Evolutionary conservation across 2,888 invertebrate species (phyloP).

Genomic region (Chironomus tentans): DNA sequence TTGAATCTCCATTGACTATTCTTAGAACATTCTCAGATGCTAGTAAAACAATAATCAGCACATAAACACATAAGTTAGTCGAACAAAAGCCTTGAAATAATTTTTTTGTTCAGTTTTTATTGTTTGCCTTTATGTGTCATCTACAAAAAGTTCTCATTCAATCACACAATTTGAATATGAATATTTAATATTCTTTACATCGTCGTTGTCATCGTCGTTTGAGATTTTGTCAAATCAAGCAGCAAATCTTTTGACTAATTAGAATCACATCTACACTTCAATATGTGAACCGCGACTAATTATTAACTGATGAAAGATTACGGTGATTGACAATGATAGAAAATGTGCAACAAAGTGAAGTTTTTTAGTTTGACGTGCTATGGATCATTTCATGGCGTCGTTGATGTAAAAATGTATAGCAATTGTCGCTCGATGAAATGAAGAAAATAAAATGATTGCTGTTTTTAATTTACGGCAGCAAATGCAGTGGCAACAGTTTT

Average conservation of each 20-base stretch:
- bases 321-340: background rate
- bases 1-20: background rate
- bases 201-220: no score
- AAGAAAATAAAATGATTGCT: no score
- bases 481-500: no score
- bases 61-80: background rate
- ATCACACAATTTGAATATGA: background rate
- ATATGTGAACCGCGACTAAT: slow-evolving; percentile 11
- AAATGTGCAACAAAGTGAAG: background rate
- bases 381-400: background rate
- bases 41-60: background rate
- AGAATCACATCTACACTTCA: background rate
- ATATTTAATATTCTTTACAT: no score
- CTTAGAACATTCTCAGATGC: background rate
- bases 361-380: background rate
- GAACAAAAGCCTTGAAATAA: background rate
- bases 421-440: no score
- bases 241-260: background rate
- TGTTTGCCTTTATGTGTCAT: background rate
- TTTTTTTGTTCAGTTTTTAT: background rate
- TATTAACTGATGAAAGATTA: slow-evolving; percentile 16
- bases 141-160: background rate
- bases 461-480: no score
- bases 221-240: no score
- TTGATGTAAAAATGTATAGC: no score